Percentiles rank a stretch among this genome's conserved stretches.
Conservation (phyloP, 2,888 invertebrate species). For the Caenorhabditis zanzibari region DNA sequence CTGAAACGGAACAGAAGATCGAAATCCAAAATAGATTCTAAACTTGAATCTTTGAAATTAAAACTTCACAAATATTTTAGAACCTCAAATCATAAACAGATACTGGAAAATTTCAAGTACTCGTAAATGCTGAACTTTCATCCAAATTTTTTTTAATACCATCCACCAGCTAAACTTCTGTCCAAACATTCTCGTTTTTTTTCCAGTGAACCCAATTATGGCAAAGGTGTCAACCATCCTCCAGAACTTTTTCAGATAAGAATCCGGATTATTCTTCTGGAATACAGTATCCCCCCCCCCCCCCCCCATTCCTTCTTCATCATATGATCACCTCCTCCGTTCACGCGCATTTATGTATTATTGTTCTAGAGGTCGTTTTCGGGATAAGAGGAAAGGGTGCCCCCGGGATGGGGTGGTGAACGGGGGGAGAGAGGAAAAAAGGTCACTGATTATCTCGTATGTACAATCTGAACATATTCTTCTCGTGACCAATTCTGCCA, state of each 20-base stretch:
- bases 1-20: no score
- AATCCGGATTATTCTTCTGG: conserved; percentile 42
- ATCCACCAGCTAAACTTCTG: no score
- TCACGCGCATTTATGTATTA: conserved; percentile 60
- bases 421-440: conserved; percentile 29
- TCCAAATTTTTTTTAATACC: no score
- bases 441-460: conserved; percentile 51
- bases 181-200: neutral
- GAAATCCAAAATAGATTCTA: no score
- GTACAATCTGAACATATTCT: conserved; percentile 28
- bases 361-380: conserved; percentile 51
- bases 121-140: no score
- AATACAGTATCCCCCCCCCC: conserved; percentile 32
- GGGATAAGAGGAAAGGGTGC: conserved; percentile 12
- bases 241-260: conserved; percentile 26
- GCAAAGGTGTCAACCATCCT: conserved; percentile 1
- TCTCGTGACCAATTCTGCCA: conserved; percentile 19
- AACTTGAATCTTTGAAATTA: no score
- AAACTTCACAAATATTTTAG: no score
- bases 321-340: conserved; percentile 49
- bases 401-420: conserved; percentile 14
- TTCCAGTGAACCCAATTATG: conserved; percentile 2
- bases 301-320: neutral
- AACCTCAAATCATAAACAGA: no score
- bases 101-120: no score